Evolutionary conservation across 1,140 invertebrate genomes (phyloP), one percentile per base, ranked within the genome.

Genomic region (Aphelinus atriplicis): DNA sequence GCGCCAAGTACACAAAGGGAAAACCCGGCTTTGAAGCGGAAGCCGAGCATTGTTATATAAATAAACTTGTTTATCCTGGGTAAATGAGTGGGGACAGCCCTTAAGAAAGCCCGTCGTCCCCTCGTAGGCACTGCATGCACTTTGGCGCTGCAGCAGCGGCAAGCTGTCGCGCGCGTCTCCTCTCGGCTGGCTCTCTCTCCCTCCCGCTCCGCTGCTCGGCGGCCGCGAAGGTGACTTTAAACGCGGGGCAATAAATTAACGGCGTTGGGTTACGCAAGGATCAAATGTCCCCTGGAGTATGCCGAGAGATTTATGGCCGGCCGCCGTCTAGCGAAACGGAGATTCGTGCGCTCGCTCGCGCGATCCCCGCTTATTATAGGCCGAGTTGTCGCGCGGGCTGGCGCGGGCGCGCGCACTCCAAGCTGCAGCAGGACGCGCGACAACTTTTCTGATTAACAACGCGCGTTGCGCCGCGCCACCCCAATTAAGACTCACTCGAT

Each of bases 191-290:
- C 66, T 47, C 10, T 50, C 10, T 50, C 46, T 53, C 42, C 51
- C 57, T 51, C 55, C 48, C 51, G 26, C 53, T 63, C 76, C 75
- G 65, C 71, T 75, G 58, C 78, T 82, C 84, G 83, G 82, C 81
- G 79, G 81, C 26, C 26, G 26, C 80, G 80, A 82, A 85, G 85
- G 85, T 88, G 86, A 88, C 86, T 86, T 86, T 85, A 88, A 87
- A 87, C 85, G 86, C 84, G 86, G 80, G 79, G 86, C 85, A 87
- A 87, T 88, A 88, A 88, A 88, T 88, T 88, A 88, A 88, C 86
- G 84, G 86, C 86, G 86, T 87, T 87, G 86, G 86, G 87, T 87
- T 88, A 88, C 87, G 87, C 87, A 88, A 88, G 87, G 87, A 88
- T 88, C 87, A 88, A 88, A 88, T 88, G 87, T 88, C 86, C 84